These are phyloP conservation scores for Synaphobranchus kaupii DNA, from an alignment of 2,797 vertebrate genomes.

Conservation along the genomic window DNA sequence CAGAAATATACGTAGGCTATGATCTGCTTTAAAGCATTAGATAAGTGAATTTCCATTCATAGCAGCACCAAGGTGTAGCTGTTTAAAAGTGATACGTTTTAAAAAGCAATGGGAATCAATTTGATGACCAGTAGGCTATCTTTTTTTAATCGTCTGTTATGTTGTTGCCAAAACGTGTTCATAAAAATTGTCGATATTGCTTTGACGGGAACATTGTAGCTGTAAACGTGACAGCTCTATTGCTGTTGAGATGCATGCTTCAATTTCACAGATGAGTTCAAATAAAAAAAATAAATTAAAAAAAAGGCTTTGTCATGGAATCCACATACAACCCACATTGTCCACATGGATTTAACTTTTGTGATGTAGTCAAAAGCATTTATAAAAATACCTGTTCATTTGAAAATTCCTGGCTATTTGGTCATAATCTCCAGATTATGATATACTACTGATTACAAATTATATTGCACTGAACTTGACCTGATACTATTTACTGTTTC, in stretches of 20 bases:
- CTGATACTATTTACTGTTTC: neutral
- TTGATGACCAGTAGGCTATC: neutral
- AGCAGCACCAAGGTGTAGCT: neutral
- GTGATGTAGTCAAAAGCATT: neutral
- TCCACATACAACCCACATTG: neutral
- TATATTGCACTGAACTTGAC: neutral
- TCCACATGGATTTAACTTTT: neutral
- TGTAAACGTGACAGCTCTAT: constrained; percentile 1
- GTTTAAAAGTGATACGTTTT: constrained; percentile 2
- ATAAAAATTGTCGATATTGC: constrained; percentile 2
- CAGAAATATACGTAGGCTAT: neutral
- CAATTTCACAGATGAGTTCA: neutral
- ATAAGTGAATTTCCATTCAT: neutral
- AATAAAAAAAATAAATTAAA: no score
- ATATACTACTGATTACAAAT: neutral
- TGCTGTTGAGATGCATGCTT: neutral
- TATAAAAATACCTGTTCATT: neutral
- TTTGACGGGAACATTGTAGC: neutral
- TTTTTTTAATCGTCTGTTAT: neutral
- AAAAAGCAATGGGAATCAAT: neutral
- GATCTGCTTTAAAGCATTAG: neutral
- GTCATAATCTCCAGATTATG: neutral
- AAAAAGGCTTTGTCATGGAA: neutral
- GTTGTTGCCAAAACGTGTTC: neutral
- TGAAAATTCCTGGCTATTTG: neutral